Percentiles rank a stretch among this genome's conserved stretches.
These are phyloP conservation scores for Sarcophaga caerulescens DNA, from an alignment of 2,888 invertebrate species.

Conservation along the genomic window DNA sequence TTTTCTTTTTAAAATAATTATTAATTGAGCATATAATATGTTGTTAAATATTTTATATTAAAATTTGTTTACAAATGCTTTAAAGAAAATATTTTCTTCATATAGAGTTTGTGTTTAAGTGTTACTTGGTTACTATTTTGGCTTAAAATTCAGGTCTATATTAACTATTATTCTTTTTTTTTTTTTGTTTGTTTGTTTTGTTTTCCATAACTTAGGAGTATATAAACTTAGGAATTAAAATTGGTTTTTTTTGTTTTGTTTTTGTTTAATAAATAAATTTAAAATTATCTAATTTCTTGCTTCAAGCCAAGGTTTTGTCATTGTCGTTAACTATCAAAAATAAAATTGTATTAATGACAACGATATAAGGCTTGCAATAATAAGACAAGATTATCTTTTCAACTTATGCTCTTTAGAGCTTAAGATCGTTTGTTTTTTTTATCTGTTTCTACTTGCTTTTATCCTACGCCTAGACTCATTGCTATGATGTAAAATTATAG, in stretches of 20 bases:
- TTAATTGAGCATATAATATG: not conserved
- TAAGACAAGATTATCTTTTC: too few relatives aligned
- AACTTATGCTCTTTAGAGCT: too few relatives aligned
- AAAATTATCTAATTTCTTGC: conserved; percentile 58
- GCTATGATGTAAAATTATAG: conserved; percentile 81
- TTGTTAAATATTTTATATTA: conserved; percentile 3
- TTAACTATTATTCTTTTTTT: conserved; percentile 50
- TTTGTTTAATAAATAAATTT: conserved; percentile 64
- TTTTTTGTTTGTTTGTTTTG: conserved; percentile 33
- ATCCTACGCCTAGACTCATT: conserved; percentile 60
- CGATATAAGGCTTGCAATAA: too few relatives aligned
- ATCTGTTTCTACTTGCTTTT: not conserved
- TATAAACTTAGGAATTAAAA: conserved; percentile 38
- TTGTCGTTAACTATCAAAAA: not conserved
- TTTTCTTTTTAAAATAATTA: not conserved
- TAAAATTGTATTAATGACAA: too few relatives aligned
- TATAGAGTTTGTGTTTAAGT: conserved; percentile 27
- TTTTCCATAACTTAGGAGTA: conserved; percentile 13
- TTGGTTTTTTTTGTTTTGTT: conserved; percentile 15
- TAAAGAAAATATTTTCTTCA: conserved; percentile 27
- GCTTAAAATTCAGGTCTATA: conserved; percentile 67
- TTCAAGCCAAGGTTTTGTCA: not conserved
- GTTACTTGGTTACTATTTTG: conserved; percentile 66
- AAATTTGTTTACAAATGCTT: conserved; percentile 45
- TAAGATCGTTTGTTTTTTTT: conserved; percentile 5